Percentiles rank a stretch among this genome's conserved stretches.
Conservation (phyloP, 2,113 vertebrate species). For the Nanorana parkeri region DNA sequence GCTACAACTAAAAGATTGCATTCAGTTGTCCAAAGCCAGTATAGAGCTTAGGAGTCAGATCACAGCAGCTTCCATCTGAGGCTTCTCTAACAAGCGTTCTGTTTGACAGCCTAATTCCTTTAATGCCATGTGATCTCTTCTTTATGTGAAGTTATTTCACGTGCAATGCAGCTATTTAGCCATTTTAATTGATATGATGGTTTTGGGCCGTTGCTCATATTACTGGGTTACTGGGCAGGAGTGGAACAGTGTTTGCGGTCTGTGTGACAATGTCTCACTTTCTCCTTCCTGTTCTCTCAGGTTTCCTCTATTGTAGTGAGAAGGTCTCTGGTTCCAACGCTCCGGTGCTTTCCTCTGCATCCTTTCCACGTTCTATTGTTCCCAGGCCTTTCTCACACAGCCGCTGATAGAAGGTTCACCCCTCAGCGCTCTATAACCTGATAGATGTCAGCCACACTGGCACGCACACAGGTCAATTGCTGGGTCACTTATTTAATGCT, state of each 20-base stretch:
- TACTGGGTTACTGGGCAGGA: not conserved
- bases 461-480: not conserved
- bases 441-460: not conserved
- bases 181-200: not conserved
- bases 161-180: not conserved
- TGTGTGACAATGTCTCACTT: slow-evolving; percentile 7
- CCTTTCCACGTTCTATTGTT: not conserved
- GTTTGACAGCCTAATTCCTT: too few relatives aligned
- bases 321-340: not conserved
- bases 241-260: not conserved
- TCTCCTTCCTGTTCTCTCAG: slow-evolving; percentile 17
- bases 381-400: not conserved
- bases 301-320: not conserved
- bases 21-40: too few relatives aligned
- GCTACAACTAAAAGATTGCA: too few relatives aligned
- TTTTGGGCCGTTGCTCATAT: not conserved
- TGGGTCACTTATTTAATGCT: too few relatives aligned
- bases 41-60: too few relatives aligned
- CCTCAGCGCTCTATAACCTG: not conserved
- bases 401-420: not conserved
- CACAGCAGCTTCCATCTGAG: too few relatives aligned
- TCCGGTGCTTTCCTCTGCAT: slow-evolving; percentile 2
- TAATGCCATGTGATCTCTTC: too few relatives aligned
- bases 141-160: not conserved
- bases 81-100: too few relatives aligned